A percentile compares a stretch with the other conserved stretches of the same genome.
phyloP scores from a whole-genome alignment of 1,140 invertebrate genomes.

The Macrostomum lignano region DNA sequence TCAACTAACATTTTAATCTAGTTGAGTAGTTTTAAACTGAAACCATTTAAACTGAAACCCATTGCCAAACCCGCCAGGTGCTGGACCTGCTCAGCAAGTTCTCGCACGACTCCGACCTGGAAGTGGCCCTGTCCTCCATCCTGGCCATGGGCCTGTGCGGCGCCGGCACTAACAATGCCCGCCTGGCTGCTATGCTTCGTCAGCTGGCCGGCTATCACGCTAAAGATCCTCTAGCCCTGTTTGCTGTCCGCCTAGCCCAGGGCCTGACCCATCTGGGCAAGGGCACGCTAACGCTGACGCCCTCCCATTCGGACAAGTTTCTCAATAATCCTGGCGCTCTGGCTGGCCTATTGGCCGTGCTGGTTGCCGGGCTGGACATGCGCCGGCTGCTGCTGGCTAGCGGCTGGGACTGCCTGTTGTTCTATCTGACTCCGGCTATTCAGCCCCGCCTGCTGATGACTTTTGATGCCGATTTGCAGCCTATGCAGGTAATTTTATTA shows the following conservation, averaged over 20 bases:
- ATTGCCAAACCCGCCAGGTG: too few relatives aligned
- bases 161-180: slow-evolving; percentile 41
- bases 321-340: slow-evolving; percentile 75
- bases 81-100: slow-evolving; percentile 94
- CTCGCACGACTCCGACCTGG: slow-evolving; percentile 71
- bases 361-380: slow-evolving; percentile 76
- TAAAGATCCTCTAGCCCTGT: slow-evolving; percentile 86
- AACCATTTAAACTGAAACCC: too few relatives aligned
- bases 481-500: too few relatives aligned
- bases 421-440: slow-evolving; percentile 3
- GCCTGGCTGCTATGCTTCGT: slow-evolving; percentile 71
- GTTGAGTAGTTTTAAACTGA: too few relatives aligned
- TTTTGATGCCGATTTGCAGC: too few relatives aligned
- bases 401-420: neutral
- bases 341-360: slow-evolving; percentile 59
- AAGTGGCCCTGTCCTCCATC: slow-evolving; percentile 87
- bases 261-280: slow-evolving; percentile 90
- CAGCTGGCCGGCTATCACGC: slow-evolving; percentile 86
- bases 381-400: slow-evolving; percentile 29
- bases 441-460: slow-evolving; percentile 5
- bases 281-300: slow-evolving; percentile 82
- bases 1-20: too few relatives aligned
- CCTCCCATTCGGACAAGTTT: slow-evolving; percentile 80
- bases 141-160: slow-evolving; percentile 87
- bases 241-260: slow-evolving; percentile 95